Evolutionary conservation across 2,888 invertebrate species (phyloP), one percentile per base, ranked within the genome.

Genomic region (Amblyteles armatorius): DNA sequence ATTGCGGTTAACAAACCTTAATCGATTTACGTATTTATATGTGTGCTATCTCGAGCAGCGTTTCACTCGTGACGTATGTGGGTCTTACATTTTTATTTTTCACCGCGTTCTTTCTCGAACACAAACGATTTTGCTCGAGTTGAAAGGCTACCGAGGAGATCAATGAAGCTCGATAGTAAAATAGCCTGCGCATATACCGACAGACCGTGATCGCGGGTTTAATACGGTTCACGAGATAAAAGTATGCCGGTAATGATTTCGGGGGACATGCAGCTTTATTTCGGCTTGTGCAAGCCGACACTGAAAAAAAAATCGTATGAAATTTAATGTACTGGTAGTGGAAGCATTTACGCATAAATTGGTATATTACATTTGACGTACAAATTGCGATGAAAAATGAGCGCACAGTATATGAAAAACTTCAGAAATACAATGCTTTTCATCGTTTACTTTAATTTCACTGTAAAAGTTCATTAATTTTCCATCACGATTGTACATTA

Each of bases 1-100:
- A 83, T 79, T 83, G 63, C 48, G 36, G 33, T 40, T 52, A 52
- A 48, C 74, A 60, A 77, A 76, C 76, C 48, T 79, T 79, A 57
- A 83, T 76, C 83, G 76, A 79, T 83, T 83, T 77, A 77, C 79
- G 33, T 71, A 33, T 68, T n/a, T 22, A 29, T 29, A 69, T 26
- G 50, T 36, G 60, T 29, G 22, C 36, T 7, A 36, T 44, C n/a
- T 48, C 63, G 26, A 6, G 22, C 26, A 55, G 11, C 9, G 9
- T 55, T 33, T 72, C 36, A 22, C 19, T 68, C 55, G 22, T 48
- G 22, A 60, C 68, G 55, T 81, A 65, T 55, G 65, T 36, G 22
- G 22, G 33, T 79, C 71, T 74, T 22, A 48, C 11, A 6, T 26
- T 16, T 22, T 77, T 60, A n/a, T 22, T 77, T 67, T 52, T n/a